phyloP scores from a whole-genome alignment of 2,797 vertebrate species.

The Danio jaintianensis region DNA sequence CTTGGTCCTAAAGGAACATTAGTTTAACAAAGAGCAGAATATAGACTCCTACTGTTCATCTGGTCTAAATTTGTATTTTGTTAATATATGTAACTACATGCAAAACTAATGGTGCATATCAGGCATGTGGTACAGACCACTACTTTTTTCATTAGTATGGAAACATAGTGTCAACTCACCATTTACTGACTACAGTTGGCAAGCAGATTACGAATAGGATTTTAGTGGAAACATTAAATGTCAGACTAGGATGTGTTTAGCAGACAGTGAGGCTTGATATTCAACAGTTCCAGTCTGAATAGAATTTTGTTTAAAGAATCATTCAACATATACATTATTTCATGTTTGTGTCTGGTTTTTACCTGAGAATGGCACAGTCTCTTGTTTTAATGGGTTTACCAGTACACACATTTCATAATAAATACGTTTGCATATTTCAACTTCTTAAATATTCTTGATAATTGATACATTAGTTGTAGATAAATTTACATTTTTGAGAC shows the following conservation, averaged over 20 bases:
- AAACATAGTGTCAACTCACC: constrained; percentile 28
- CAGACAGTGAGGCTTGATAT: constrained; percentile 26
- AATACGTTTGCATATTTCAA: not conserved
- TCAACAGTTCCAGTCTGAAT: not conserved
- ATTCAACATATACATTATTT: not conserved
- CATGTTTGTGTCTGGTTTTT: not conserved
- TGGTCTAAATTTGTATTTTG: constrained; percentile 5
- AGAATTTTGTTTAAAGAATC: not conserved
- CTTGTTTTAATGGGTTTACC: not conserved
- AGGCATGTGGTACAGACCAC: constrained; percentile 11
- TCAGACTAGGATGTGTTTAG: constrained; percentile 14
- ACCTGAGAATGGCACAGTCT: not conserved
- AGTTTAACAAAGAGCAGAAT: constrained; percentile 25
- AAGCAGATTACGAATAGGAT: constrained; percentile 30
- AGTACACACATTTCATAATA: not conserved
- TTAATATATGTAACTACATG: not conserved
- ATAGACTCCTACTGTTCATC: not conserved
- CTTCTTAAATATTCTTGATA: not conserved
- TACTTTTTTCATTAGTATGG: constrained; percentile 19
- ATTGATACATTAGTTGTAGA: not conserved
- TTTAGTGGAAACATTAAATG: constrained; percentile 27
- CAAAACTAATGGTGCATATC: not conserved
- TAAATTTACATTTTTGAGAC: no score
- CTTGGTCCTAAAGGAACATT: constrained; percentile 17
- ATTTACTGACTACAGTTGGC: constrained; percentile 10